Conservation (phyloP, 1,140 invertebrate genomes). For the Dendrolimus kikuchii region DNA sequence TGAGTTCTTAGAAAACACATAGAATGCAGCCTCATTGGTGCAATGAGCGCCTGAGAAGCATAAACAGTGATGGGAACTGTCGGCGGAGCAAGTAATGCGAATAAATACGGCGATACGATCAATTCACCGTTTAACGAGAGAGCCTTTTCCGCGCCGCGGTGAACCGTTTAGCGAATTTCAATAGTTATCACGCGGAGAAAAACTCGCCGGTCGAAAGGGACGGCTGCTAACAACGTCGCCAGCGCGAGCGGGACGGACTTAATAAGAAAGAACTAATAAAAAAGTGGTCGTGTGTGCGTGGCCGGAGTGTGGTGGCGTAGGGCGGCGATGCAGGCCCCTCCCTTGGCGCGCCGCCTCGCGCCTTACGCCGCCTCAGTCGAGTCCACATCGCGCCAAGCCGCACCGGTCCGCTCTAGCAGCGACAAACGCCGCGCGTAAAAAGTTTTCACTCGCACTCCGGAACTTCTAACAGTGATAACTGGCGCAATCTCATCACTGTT, state of each 20-base stretch:
- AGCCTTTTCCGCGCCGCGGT: conserved; percentile 64
- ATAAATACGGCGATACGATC: conserved; percentile 65
- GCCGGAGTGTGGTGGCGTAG: conserved; percentile 63
- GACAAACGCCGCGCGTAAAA: conserved; percentile 51
- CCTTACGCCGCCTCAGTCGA: conserved; percentile 51
- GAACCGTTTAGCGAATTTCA: conserved; percentile 71
- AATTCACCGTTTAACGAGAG: conserved; percentile 63
- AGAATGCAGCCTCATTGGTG: not conserved
- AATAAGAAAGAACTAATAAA: conserved; percentile 68
- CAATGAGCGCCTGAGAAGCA: conserved; percentile 34
- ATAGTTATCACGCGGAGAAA: conserved; percentile 70
- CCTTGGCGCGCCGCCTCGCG: conserved; percentile 44
- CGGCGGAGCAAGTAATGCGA: conserved; percentile 44
- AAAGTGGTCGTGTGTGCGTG: conserved; percentile 65
- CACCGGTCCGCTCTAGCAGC: conserved; percentile 43
- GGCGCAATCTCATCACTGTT: conserved; percentile 12
- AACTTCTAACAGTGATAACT: conserved; percentile 46
- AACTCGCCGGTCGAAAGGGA: conserved; percentile 49
- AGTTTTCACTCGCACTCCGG: conserved; percentile 50
- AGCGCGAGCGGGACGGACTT: conserved; percentile 46
- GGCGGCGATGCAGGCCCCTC: conserved; percentile 66
- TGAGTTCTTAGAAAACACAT: too few species aligned
- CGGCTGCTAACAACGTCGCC: conserved; percentile 17
- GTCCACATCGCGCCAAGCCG: conserved; percentile 47
- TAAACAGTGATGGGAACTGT: conserved; percentile 46